Base-by-base conservation (phyloP, 1,140 invertebrate species). In the Pseudobourletiella spinata region DNA sequence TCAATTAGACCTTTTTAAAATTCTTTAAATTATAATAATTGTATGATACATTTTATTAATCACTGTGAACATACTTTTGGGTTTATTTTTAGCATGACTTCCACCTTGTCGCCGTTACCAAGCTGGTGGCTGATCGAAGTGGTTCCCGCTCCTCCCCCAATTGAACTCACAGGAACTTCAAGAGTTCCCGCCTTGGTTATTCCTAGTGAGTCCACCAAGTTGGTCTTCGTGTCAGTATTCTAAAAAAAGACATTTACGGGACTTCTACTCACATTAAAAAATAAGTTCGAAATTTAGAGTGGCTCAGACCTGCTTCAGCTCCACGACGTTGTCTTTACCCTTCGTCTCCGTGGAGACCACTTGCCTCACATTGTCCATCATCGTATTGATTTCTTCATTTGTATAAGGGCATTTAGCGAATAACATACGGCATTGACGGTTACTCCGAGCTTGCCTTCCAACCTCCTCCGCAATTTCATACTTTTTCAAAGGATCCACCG, bases 321-420 rank as follows among this genome's bases (percentile, higher is more conserved):
- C n/a, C n/a, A n/a, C n/a, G n/a, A n/a, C n/a, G 18, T 51, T n/a
- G 58, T 26, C 0, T 14, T 15, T 22, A 43, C n/a, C 39, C 50
- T 52, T 26, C 6, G 20, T 28, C 2, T 20, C 16, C 3, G 39
- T 14, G 20, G 25, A n/a, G 16, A 57, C 15, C 3, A 57, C 15
- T 46, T 52, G 64, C 28, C 57, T 56, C 3, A 66, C 26, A 30
- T 67, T 65, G 6, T 48, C 43, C 24, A 69, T 62, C 61, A 69
- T 64, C 2, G 24, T 42, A 1, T 58, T 44, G 39, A 69, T 32
- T 43, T 69, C 61, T 1, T 42, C 46, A 28, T 54, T 59, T 20
- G 50, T 56, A n/a, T 63, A 63, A 0, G 67, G 67, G 43, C 67
- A 69, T 8, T 16, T 1, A 22, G 64, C 35, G 32, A 69, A 69